A percentile compares a stretch with the other conserved stretches of the same genome.
phyloP scores from a whole-genome alignment of 2,888 invertebrate species.

The Piscicola geometra region DNA sequence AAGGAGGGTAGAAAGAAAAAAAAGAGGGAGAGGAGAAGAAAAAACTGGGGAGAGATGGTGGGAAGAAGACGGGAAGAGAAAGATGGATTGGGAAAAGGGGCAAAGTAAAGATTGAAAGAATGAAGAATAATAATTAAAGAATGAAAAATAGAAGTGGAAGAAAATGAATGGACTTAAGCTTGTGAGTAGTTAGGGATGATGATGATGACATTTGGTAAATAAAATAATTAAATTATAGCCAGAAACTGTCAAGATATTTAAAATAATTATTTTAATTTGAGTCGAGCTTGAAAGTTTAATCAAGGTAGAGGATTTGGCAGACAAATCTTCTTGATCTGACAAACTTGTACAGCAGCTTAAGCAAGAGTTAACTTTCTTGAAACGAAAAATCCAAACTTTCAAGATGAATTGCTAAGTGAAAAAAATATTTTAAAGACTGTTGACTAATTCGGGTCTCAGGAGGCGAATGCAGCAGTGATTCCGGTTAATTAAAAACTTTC shows the following conservation, averaged over 20 bases:
- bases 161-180: background rate
- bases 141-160: background rate
- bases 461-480: too few relatives aligned
- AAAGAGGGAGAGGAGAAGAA: constrained; percentile 7
- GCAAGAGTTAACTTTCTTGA: background rate
- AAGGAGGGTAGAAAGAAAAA: background rate
- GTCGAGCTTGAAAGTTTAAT: too few relatives aligned
- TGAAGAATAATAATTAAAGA: background rate
- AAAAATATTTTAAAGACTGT: background rate
- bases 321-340: too few relatives aligned
- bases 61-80: background rate
- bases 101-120: background rate
- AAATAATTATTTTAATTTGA: too few relatives aligned
- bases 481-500: too few relatives aligned
- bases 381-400: background rate
- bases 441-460: too few relatives aligned
- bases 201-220: too few relatives aligned
- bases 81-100: background rate
- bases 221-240: too few relatives aligned
- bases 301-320: too few relatives aligned
- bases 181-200: too few relatives aligned
- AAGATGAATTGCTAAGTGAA: background rate
- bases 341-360: background rate
- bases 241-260: too few relatives aligned
- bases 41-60: too few relatives aligned